Conservation (phyloP, 2,797 vertebrate genomes). For the Hafferia zeledoni region DNA sequence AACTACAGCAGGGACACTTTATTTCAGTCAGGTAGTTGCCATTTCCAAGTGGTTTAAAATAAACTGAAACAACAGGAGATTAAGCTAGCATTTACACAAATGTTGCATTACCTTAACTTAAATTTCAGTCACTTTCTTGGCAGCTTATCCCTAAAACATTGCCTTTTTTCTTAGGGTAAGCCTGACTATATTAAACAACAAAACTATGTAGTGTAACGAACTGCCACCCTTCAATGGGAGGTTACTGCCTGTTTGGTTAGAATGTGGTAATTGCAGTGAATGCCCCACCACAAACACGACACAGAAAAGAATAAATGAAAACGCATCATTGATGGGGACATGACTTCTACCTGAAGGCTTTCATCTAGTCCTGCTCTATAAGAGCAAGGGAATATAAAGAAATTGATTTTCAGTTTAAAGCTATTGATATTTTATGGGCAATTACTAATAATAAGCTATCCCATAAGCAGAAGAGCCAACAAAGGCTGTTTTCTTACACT, state of each 20-base stretch:
- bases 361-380: not conserved
- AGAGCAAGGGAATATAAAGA: not conserved
- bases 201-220: not conserved
- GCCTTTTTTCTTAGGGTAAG: not conserved
- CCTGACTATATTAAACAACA: not conserved
- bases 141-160: not conserved
- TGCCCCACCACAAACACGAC: not conserved
- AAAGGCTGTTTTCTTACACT: rapidly evolving
- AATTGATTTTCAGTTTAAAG: constrained; percentile 2
- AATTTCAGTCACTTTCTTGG: not conserved
- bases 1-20: not conserved
- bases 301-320: not conserved
- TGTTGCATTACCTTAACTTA: not conserved
- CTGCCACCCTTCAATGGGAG: not conserved
- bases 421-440: not conserved
- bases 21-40: not conserved
- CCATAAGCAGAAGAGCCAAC: not conserved
- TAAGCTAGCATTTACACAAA: not conserved
- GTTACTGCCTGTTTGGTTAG: not conserved
- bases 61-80: not conserved
- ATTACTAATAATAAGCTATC: not conserved
- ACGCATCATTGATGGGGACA: not conserved
- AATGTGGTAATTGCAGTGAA: not conserved
- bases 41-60: not conserved
- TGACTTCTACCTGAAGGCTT: not conserved